These are phyloP conservation scores for Ardeotis arabs DNA, from an alignment of 2,113 vertebrate genomes.

Conservation along the genomic window DNA sequence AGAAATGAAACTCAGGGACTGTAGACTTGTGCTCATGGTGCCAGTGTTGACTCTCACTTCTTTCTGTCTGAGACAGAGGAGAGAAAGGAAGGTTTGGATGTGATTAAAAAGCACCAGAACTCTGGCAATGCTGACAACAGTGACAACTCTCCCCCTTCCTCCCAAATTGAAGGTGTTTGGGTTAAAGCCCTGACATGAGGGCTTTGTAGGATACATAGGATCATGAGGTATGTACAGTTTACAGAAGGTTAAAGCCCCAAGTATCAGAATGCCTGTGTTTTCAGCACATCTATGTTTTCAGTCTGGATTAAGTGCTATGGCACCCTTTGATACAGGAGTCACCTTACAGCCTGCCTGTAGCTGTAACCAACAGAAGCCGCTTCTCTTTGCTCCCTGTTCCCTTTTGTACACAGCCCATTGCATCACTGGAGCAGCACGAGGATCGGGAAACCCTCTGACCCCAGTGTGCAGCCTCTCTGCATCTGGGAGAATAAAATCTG, in stretches of 20 bases:
- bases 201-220: background rate
- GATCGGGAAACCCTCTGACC: background rate
- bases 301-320: background rate
- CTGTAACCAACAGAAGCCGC: background rate
- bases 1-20: background rate
- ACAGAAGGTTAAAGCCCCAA: background rate
- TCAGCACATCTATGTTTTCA: background rate
- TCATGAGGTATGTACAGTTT: background rate
- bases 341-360: background rate
- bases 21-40: background rate
- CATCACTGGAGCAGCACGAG: background rate
- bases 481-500: background rate
- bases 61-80: background rate
- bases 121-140: background rate
- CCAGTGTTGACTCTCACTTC: background rate
- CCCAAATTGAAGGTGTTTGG: background rate
- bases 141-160: background rate
- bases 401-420: background rate
- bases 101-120: background rate
- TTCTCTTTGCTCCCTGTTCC: background rate
- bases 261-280: background rate
- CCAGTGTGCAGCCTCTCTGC: background rate
- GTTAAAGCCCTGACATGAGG: background rate
- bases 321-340: background rate
- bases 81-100: background rate